These are phyloP conservation scores for Thysanoteuthis rhombus DNA, from an alignment of 2,888 invertebrate genomes.

Conservation along the genomic window DNA sequence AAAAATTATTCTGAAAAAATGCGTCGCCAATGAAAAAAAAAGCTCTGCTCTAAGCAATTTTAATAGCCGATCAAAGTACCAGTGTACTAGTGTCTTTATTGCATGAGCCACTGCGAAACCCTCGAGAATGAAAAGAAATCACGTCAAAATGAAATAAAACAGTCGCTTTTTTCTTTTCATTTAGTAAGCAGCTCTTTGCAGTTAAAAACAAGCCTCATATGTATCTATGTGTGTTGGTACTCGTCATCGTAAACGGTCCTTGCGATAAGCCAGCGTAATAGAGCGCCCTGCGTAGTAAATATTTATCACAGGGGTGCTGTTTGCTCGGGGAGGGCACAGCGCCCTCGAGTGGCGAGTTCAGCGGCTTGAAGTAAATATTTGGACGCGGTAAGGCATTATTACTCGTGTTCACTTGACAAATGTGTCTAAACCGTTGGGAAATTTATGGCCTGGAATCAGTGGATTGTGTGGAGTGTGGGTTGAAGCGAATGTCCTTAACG, in stretches of 20 bases:
- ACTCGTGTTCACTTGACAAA: neutral
- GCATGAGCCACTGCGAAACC: neutral
- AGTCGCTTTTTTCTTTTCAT: neutral
- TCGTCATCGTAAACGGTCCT: neutral
- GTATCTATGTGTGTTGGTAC: neutral
- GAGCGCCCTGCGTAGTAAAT: neutral
- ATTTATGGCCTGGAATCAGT: neutral
- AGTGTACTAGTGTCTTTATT: neutral
- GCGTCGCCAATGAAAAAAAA: too few relatives aligned
- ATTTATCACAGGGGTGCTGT: slow-evolving; percentile 12
- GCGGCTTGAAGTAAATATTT: neutral
- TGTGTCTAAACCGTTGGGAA: neutral
- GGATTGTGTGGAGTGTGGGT: neutral
- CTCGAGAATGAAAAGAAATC: neutral
- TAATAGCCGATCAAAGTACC: neutral
- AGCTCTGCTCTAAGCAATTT: too few relatives aligned
- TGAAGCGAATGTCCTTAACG: neutral
- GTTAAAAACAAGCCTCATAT: neutral
- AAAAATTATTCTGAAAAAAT: too few relatives aligned
- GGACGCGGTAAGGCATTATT: neutral
- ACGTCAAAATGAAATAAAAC: neutral
- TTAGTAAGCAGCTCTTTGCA: neutral
- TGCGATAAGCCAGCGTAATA: neutral
- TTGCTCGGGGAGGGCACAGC: neutral
- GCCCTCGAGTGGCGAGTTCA: neutral